Conservation (phyloP, 2,797 vertebrate genomes). For the Clamator glandarius region DNA sequence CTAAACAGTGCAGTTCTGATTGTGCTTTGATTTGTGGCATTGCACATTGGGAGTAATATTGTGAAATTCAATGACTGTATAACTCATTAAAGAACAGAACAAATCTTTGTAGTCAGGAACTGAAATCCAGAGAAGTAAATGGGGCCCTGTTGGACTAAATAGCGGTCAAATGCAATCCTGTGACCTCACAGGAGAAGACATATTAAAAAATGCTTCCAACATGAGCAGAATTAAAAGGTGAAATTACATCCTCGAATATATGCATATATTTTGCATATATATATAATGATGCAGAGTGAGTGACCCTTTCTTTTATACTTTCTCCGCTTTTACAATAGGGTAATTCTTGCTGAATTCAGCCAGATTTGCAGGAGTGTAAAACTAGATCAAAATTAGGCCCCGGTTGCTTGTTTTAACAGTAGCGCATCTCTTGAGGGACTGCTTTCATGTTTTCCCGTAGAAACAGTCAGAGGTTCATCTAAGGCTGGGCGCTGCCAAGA, state of each 20-base stretch:
- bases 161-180: background rate
- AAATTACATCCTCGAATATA: background rate
- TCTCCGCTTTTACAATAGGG: background rate
- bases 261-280: background rate
- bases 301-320: background rate
- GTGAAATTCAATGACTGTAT: background rate
- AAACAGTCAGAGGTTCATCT: background rate
- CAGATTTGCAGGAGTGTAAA: background rate
- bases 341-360: constrained; percentile 2
- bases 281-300: background rate
- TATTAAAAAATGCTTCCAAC: background rate
- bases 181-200: background rate
- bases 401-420: background rate
- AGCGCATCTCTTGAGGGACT: background rate
- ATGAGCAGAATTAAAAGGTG: background rate
- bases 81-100: background rate
- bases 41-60: background rate
- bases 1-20: background rate
- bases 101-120: background rate
- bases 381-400: background rate
- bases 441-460: background rate
- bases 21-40: background rate
- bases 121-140: background rate
- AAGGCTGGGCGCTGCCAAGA: background rate
- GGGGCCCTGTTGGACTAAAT: background rate